Conservation (phyloP, 2,113 vertebrate species). For the Saimiri boliviensis region DNA sequence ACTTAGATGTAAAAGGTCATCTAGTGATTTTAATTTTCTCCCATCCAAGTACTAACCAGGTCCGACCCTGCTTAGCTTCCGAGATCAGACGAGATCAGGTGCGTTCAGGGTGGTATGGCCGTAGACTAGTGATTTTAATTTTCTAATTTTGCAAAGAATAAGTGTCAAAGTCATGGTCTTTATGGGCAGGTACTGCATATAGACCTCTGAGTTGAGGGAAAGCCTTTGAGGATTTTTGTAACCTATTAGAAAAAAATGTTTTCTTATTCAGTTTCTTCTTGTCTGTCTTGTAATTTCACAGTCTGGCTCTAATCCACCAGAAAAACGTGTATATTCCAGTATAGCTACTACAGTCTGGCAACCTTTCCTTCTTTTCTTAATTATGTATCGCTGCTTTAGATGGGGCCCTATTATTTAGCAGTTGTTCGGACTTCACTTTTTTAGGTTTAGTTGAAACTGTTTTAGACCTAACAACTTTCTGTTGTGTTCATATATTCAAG, state of each 20-base stretch:
- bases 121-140: constrained; percentile 20
- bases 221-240: not conserved
- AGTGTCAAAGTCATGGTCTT: not conserved
- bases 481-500: not conserved
- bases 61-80: too few species aligned
- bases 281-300: not conserved
- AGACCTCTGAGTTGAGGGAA: not conserved
- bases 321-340: not conserved
- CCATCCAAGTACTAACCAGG: too few species aligned
- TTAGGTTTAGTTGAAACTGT: constrained; percentile 24
- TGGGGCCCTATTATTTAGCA: not conserved
- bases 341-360: not conserved
- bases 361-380: not conserved
- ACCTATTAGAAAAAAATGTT: not conserved
- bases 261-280: not conserved
- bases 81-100: too few species aligned
- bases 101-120: too few species aligned
- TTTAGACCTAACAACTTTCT: not conserved
- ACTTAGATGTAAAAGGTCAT: constrained; percentile 40
- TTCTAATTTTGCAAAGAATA: not conserved
- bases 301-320: not conserved
- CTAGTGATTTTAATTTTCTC: constrained; percentile 16
- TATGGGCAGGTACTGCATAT: not conserved
- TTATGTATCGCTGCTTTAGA: not conserved
- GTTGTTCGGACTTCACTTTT: not conserved